Base-by-base conservation (phyloP, 2,113 vertebrate species). In the Ancistrus triradiatus region DNA sequence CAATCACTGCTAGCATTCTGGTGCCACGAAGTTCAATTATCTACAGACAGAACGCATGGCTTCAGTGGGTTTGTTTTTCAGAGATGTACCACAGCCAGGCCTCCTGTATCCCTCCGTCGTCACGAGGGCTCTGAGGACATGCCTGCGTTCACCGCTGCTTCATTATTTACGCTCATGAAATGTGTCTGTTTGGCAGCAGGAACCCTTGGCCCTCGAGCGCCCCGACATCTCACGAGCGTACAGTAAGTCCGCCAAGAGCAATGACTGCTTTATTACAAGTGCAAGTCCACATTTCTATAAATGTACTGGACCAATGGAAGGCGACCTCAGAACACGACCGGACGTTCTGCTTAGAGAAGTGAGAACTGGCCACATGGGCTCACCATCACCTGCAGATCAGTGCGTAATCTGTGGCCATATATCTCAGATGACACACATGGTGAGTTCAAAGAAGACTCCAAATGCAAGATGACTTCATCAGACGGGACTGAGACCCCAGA, bases 131-230 rank as follows among this genome's bases (percentile, higher is more conserved):
- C 77, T 69, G 72, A 67, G 69, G 78, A 68, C 69, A 82, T 79
- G 78, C 68, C 73, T 52, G 60, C 42, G 38, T 69, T 77, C 75
- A 76, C 71, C 37, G 64, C 75, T 81, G n/a, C n/a, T n/a, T 80
- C 76, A 80, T 83, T 78, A 80, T 80, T 81, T 75, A 73, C 78
- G 82, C 77, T 84, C 80, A 76, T 78, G 76, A 85, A 83, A 80
- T 75, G 73, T 78, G 82, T 84, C 75, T 66, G 77, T 83, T 74
- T 57, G 81, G 78, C 80, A 80, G 81, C 70, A 77, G 81, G 50
- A 59, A 65, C 48, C 73, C 74, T 56, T 66, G 62, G 50, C 59
- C 63, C 75, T 68, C 27, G 46, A 64, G 61, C 49, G 73, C 65
- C 72, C 42, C 69, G 78, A 75, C 78, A 81, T 71, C 77, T 78